Conservation (phyloP, 1,140 invertebrate species). For the Papilio helenus region DNA sequence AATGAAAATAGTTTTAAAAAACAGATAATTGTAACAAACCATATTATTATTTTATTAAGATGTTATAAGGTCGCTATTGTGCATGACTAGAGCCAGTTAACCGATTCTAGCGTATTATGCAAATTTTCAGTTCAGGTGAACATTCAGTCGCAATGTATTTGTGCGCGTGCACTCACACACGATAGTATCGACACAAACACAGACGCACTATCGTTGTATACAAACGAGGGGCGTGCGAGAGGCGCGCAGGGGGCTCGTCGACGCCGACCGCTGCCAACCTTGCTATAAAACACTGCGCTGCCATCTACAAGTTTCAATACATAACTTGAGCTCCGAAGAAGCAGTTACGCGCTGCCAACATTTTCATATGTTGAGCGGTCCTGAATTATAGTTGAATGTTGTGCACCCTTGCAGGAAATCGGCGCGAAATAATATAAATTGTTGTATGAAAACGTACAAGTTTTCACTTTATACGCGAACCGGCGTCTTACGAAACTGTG, state of each 20-base stretch:
- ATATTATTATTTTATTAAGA: neutral
- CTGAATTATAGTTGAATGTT: slow-evolving; percentile 69
- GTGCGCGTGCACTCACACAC: slow-evolving; percentile 61
- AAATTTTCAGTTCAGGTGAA: slow-evolving; percentile 49
- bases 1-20: neutral
- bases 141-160: slow-evolving; percentile 44
- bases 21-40: neutral
- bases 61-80: slow-evolving; percentile 15
- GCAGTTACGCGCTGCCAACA: slow-evolving; percentile 75
- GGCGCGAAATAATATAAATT: slow-evolving; percentile 65
- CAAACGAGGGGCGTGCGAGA: slow-evolving; percentile 45
- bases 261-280: slow-evolving; percentile 61
- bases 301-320: slow-evolving; percentile 82
- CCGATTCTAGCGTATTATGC: slow-evolving; percentile 49
- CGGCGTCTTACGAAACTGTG: slow-evolving; percentile 57
- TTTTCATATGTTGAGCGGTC: slow-evolving; percentile 60
- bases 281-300: slow-evolving; percentile 78
- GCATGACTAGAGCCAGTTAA: slow-evolving; percentile 27
- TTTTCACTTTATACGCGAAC: slow-evolving; percentile 48
- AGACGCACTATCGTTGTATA: slow-evolving; percentile 39
- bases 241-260: slow-evolving; percentile 47
- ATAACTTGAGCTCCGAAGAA: slow-evolving; percentile 77
- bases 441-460: slow-evolving; percentile 56
- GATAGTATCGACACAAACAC: slow-evolving; percentile 54
- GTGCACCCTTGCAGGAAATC: slow-evolving; percentile 62